Evolutionary conservation across 2,113 vertebrate species (phyloP).

Genomic region (Paramormyrops kingsleyae): DNA sequence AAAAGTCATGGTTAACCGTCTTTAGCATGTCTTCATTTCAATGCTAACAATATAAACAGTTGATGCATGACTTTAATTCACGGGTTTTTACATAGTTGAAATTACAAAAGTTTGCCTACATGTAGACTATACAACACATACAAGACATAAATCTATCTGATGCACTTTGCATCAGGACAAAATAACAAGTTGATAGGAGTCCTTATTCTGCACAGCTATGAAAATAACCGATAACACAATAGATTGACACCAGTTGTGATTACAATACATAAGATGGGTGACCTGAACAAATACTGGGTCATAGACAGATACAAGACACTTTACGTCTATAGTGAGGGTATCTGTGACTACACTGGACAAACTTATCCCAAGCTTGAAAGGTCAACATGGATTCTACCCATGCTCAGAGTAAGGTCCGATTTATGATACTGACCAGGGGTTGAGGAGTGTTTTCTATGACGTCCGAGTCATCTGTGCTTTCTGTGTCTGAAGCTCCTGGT

Average conservation of each 20-base stretch:
- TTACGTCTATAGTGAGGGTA: not conserved
- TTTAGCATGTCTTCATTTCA: not conserved
- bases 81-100: not conserved
- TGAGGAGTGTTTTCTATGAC: not conserved
- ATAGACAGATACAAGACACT: not conserved
- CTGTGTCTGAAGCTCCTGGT: not conserved
- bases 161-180: not conserved
- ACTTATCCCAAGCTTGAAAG: not conserved
- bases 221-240: not conserved
- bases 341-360: not conserved
- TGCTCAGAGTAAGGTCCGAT: not conserved
- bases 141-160: not conserved
- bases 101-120: not conserved
- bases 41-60: not conserved
- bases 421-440: not conserved
- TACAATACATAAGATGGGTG: not conserved
- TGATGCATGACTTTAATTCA: not conserved
- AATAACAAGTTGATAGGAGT: not conserved
- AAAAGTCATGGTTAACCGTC: not conserved
- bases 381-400: not conserved
- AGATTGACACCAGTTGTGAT: not conserved
- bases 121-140: not conserved
- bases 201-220: not conserved
- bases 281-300: not conserved
- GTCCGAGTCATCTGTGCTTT: conserved; percentile 8